Percentiles rank a stretch among this genome's conserved stretches.
phyloP scores from a whole-genome alignment of 2,113 vertebrate species.

The Marcusenius ussheri region DNA sequence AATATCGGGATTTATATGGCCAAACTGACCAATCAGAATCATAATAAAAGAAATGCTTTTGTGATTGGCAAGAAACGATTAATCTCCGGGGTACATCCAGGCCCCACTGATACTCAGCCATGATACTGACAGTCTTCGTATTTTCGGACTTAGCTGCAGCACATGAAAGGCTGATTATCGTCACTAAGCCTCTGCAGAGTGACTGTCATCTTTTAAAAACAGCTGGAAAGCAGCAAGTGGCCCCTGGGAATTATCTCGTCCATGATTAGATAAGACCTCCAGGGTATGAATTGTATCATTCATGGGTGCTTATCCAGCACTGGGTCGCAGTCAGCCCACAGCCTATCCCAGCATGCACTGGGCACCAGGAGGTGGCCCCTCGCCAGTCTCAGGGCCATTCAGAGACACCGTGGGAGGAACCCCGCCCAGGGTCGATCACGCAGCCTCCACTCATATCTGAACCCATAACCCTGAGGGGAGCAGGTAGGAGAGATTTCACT shows the following conservation, averaged over 20 bases:
- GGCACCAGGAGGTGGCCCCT: neutral
- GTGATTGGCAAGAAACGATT: neutral
- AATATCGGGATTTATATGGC: neutral
- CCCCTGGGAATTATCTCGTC: neutral
- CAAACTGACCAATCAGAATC: neutral
- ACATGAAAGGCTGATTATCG: neutral
- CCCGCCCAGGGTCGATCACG: neutral
- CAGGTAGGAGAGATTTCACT: neutral
- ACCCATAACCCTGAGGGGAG: neutral
- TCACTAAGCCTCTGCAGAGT: neutral
- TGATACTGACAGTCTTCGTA: neutral
- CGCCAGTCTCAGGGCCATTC: neutral
- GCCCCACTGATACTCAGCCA: neutral
- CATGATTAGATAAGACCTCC: neutral
- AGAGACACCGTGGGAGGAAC: neutral
- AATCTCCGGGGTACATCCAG: neutral
- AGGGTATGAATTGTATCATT: neutral
- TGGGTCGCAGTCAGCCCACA: neutral
- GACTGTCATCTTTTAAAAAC: neutral
- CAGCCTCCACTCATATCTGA: neutral
- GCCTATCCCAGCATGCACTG: neutral
- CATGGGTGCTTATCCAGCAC: neutral
- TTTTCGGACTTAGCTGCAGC: neutral
- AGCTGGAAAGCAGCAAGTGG: neutral
- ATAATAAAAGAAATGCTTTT: neutral